Evolutionary conservation across 2,888 invertebrate genomes (phyloP).

Genomic region (Meteorus colon): DNA sequence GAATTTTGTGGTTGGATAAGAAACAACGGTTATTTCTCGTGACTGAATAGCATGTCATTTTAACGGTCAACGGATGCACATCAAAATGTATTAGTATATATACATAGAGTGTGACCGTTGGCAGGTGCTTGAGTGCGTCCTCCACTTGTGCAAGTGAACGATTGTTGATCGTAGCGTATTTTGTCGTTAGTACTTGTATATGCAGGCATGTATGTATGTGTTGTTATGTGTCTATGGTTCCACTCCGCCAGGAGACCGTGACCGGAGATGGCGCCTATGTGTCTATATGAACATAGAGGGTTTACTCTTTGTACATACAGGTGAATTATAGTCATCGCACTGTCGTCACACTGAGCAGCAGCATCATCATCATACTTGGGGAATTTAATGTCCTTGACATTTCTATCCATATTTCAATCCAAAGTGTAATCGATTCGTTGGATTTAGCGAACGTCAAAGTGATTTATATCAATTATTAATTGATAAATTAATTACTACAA

Average conservation of each 20-base stretch:
- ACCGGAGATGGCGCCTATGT: constrained; percentile 43
- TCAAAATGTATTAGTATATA: constrained; percentile 45
- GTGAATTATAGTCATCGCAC: constrained; percentile 54
- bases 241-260: constrained; percentile 47
- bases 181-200: background rate
- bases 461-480: too few species aligned
- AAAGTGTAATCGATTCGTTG: background rate
- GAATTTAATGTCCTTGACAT: constrained; percentile 32
- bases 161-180: background rate
- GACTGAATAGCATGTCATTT: constrained; percentile 52
- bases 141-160: constrained; percentile 26
- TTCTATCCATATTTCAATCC: background rate
- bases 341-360: constrained; percentile 42
- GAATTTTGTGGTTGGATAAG: constrained; percentile 23
- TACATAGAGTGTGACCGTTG: constrained; percentile 50
- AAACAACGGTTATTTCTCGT: constrained; percentile 50
- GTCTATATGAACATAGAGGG: constrained; percentile 8
- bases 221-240: constrained; percentile 2
- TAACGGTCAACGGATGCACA: constrained; percentile 59
- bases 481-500: too few species aligned
- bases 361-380: constrained; percentile 13
- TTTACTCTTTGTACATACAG: constrained; percentile 48
- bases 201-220: background rate
- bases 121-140: constrained; percentile 55
- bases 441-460: too few species aligned